Evolutionary conservation across 2,888 invertebrate species (phyloP), one percentile per base, ranked within the genome.

Genomic region (Noctua janthe): DNA sequence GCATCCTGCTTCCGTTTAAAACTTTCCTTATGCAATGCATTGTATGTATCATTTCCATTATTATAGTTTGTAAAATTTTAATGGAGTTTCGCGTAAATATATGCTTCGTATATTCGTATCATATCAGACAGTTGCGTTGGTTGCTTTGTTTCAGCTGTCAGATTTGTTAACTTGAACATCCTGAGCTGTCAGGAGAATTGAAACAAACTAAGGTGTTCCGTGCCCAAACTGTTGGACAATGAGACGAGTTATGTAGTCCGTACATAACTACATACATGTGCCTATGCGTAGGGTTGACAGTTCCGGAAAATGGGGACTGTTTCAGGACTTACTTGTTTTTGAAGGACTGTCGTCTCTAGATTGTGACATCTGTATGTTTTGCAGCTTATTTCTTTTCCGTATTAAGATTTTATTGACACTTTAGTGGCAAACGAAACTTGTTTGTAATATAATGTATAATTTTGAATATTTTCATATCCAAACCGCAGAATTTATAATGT

Each of bases 171-270:
- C 78, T 85, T 83, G 80, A n/a, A 69, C 85, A 77, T 87, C 89
- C 85, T 80, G 87, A 84, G 75, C 86, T 84, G 83, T 81, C 83
- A 75, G 74, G 49, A 66, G 81, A 89, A 90, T 90, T 90, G 90
- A 90, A 89, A 90, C 83, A 87, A 89, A 89, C 86, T 78, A 86
- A 84, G 81, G 76, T 85, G 89, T 88, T 89, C 88, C 89, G 89
- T 82, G 80, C 80, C 83, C 87, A 67, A 88, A 87, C 78, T 80
- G 69, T 49, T 82, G n/a, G 69, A 82, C 84, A 88, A 87, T 84
- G 79, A 78, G 59, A 62, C 70, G 59, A 74, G 75, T 74, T 67
- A 70, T 87, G 56, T 80, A 39, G 56, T 64, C 47, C 17, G 74
- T 82, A 54, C n/a, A 4, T 69, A 15, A 69, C 69, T 29, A 69